Base-by-base conservation (phyloP, 2,113 vertebrate genomes). In the Rhynchomys soricoides region DNA sequence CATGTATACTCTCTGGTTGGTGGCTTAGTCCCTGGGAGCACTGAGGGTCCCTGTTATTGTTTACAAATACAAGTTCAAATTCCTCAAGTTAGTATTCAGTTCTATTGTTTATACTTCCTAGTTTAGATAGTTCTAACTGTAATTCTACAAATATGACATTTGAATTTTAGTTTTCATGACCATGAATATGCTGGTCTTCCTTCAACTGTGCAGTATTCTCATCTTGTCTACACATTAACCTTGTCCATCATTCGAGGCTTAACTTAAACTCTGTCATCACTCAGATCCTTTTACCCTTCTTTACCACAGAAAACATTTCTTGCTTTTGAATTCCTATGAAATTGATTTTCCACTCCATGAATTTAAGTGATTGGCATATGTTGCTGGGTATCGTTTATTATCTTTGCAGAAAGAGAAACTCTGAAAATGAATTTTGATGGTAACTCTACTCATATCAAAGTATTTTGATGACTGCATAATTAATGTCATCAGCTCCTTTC, bases 401-500 rank as follows among this genome's bases (percentile, higher is more conserved):
- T 70, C 78, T 95, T 82, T 82, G 55, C 37, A 83, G 57, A 62
- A 96, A 55, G 66, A 64, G 24, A 87, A 95, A 96, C 43, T 79
- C 40, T 75, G 66, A 40, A 93, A 88, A 40, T 89, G 6, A 78
- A 91, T 85, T 83, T 96, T 83, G 19, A 77, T 64, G 77, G 37
- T 40, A 7, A 75, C 74, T 90, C 52, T 66, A 93, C 77, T 88
- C 62, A 66, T 62, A 52, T 77, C 21, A 45, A 78, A 50, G 48
- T 88, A 86, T 83, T 66, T 62, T 92, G 15, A 86, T 90, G 45
- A 83, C 3, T 75, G 52, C 9, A 89, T 45, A 52, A 50, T 70
- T 70, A 73, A 89, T 81, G 48, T 86, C 37, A 83, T 37, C 83
- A 92, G 9, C 45, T 94, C 13, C 1, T 66, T 96, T 87, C 59